phyloP scores from a whole-genome alignment of 1,140 invertebrate species.

The Lasioglossum baleicum region DNA sequence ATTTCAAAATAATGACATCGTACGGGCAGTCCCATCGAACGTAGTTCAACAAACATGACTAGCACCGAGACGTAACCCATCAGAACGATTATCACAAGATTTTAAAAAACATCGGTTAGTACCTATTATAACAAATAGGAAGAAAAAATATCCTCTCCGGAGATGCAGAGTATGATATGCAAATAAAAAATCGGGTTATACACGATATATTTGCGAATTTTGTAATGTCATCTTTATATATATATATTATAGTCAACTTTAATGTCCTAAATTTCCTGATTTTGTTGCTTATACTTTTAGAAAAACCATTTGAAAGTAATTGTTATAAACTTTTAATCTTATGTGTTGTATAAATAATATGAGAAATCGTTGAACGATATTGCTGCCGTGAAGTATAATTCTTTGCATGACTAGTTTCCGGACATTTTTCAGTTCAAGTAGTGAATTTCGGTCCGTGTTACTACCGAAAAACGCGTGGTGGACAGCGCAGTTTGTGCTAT shows the following conservation, averaged over 20 bases:
- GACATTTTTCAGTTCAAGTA: constrained; percentile 7
- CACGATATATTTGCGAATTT: too few relatives aligned
- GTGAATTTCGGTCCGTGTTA: too few relatives aligned
- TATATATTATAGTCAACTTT: constrained; percentile 6
- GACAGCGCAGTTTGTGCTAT: neutral
- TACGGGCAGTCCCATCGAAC: too few relatives aligned
- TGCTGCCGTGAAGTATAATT: constrained; percentile 6
- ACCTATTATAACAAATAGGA: constrained; percentile 16
- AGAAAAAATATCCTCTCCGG: constrained; percentile 9
- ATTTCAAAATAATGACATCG: too few relatives aligned
- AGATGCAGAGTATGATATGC: constrained; percentile 24
- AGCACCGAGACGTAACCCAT: too few relatives aligned
- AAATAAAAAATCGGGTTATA: constrained; percentile 28
- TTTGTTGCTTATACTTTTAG: constrained; percentile 22
- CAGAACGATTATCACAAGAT: too few relatives aligned
- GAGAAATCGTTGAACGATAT: constrained; percentile 3
- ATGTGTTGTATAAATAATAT: constrained; percentile 4
- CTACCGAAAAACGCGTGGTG: too few relatives aligned
- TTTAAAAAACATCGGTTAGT: too few relatives aligned
- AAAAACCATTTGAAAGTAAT: constrained; percentile 9
- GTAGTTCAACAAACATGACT: too few relatives aligned
- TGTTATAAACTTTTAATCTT: constrained; percentile 18
- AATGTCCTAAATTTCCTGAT: constrained; percentile 23
- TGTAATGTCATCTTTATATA: constrained; percentile 17
- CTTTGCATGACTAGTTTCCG: neutral